These are phyloP conservation scores for Rhogogaster chlorosoma DNA, from an alignment of 2,888 invertebrate genomes.

Conservation along the genomic window DNA sequence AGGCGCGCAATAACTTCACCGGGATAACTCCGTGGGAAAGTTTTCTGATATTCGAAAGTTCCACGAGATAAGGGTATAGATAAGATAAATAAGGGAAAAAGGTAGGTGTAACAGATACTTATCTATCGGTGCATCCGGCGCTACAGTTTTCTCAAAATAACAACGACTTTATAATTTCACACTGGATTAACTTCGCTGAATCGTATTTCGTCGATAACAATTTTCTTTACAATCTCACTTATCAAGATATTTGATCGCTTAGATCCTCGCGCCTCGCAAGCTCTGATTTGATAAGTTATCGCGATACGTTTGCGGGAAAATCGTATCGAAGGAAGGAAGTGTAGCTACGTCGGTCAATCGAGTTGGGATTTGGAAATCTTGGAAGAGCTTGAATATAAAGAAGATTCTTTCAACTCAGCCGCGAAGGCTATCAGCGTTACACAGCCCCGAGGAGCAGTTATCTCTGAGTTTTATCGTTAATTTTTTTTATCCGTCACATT, in stretches of 20 bases:
- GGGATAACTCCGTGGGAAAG: constrained; percentile 35
- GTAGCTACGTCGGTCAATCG: constrained; percentile 19
- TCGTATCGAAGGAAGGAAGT: constrained; percentile 9
- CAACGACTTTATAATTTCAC: background rate
- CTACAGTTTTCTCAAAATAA: background rate
- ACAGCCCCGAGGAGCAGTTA: constrained; percentile 36
- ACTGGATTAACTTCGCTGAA: background rate
- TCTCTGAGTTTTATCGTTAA: constrained; percentile 43
- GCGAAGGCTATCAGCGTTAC: constrained; percentile 36
- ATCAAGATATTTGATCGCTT: background rate
- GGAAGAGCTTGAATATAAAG: constrained; percentile 35
- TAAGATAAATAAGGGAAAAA: background rate
- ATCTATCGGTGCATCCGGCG: background rate
- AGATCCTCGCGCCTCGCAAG: background rate
- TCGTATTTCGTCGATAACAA: background rate
- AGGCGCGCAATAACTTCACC: constrained; percentile 69
- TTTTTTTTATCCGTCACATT: constrained; percentile 28
- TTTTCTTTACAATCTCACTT: background rate
- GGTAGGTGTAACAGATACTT: background rate
- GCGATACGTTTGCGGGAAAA: constrained; percentile 22
- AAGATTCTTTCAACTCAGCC: constrained; percentile 40
- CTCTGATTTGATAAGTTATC: constrained; percentile 19
- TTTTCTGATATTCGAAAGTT: constrained; percentile 38
- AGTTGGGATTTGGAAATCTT: constrained; percentile 28
- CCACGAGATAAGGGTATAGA: constrained; percentile 22